Conservation (phyloP, 1,140 invertebrate species). For the Ips nitidus region DNA sequence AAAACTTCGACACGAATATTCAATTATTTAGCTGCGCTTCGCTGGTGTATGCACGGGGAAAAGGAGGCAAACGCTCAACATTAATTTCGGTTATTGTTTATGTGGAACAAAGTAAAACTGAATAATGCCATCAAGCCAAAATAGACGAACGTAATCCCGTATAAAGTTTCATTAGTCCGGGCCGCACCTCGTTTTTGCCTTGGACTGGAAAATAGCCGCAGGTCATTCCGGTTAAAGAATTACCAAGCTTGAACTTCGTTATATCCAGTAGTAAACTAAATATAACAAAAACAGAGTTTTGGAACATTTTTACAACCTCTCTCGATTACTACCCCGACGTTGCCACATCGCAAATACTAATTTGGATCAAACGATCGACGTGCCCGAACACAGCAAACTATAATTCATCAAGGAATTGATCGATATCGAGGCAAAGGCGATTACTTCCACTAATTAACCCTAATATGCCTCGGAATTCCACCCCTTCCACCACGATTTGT, state of each 20-base stretch:
- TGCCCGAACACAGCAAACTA: slow-evolving; percentile 13
- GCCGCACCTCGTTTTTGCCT: slow-evolving; percentile 26
- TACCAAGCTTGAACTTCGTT: too few relatives aligned
- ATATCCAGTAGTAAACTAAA: too few relatives aligned
- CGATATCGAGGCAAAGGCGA: slow-evolving; percentile 25
- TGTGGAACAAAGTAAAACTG: slow-evolving; percentile 31
- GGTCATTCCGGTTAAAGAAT: too few relatives aligned
- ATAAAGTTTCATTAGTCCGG: slow-evolving; percentile 30
- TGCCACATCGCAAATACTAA: slow-evolving; percentile 21
- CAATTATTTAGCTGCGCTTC: slow-evolving; percentile 25
- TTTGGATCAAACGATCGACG: slow-evolving; percentile 18
- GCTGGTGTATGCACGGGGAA: background rate
- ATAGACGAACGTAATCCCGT: slow-evolving; percentile 31
- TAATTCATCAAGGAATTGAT: slow-evolving; percentile 19
- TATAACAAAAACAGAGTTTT: background rate
- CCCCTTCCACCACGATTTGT: too few relatives aligned
- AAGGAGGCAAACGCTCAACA: slow-evolving; percentile 30
- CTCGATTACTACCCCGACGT: background rate
- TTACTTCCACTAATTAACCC: slow-evolving; percentile 28
- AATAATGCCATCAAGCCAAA: slow-evolving; percentile 28
- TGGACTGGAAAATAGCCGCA: background rate
- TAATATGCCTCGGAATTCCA: slow-evolving; percentile 10
- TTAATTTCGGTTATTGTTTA: slow-evolving; percentile 33
- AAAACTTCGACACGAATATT: slow-evolving; percentile 32
- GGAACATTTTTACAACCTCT: background rate